Evolutionary conservation across 2,888 invertebrate genomes (phyloP), one percentile per base, ranked within the genome.

Genomic region (Nesidiocoris tenuis): DNA sequence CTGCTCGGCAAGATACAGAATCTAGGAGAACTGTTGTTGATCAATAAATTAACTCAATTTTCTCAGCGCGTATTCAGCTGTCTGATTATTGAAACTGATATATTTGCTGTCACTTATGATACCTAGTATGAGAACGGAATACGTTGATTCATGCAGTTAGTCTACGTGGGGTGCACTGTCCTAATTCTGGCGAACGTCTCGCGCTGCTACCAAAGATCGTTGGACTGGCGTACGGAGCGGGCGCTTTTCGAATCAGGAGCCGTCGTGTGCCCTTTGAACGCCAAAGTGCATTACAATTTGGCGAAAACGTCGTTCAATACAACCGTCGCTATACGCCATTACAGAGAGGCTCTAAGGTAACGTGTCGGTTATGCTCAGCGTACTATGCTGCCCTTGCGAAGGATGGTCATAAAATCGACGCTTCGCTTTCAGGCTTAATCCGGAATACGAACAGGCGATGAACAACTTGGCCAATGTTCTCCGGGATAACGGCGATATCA

Each of bases 271-370:
- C 96, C 98, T 0, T 86, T 91, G 64, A 98, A 98, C 86, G 97
- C 98, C 19, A 98, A 98, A 87, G 92, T 92, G 1, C 90, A 87
- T 79, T 98, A 98, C 83, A 98, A 98, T 83, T 90, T 97, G 71
- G 98, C 92, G 0, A 96, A 96, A 84, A 89, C 91, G 77, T 90
- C 93, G 16, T 92, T 91, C 0, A 95, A 95, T 81, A 85, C 85
- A 39, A 84, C 85, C 17, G 86, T 88, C 80, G 96, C 97, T 0
- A 87, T 95, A 74, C 81, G 85, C 23, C 91, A 93, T 82, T 98
- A 98, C 83, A 87, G 87, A 82, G 87, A 88, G 82, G 93, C 95
- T 23, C 87, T 95, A 75, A 85, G 87, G 91, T 90, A 84, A 25
- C 19, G 19, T 22, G 9, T 18, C 12, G 61, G 61, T 59, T 59